These are phyloP conservation scores for Psephotus haematonotus DNA, from an alignment of 2,113 vertebrate species.

Conservation along the genomic window DNA sequence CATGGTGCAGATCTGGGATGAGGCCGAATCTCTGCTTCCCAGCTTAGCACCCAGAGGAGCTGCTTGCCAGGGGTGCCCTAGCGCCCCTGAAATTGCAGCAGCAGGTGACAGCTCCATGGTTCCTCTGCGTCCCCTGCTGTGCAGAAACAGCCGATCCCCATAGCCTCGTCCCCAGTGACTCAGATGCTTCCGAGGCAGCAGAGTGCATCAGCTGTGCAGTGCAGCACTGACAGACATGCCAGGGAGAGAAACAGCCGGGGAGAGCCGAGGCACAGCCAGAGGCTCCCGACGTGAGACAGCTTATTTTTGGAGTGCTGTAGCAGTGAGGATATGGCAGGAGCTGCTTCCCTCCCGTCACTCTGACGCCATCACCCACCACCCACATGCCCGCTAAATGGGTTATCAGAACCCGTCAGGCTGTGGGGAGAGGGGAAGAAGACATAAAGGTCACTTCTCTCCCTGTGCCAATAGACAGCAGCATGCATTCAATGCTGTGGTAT, in stretches of 20 bases:
- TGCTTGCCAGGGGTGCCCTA: not conserved
- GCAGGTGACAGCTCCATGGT: accelerated
- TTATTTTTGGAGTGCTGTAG: slow-evolving; percentile 17
- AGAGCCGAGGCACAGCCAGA: not conserved
- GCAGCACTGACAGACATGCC: not conserved
- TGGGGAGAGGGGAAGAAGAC: not conserved
- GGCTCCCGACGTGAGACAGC: not conserved
- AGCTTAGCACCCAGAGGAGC: not conserved
- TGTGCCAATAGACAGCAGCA: not conserved
- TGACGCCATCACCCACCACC: not conserved
- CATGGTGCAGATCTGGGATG: not conserved
- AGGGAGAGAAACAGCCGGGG: not conserved
- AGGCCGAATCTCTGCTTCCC: not conserved
- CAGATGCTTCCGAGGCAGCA: not conserved
- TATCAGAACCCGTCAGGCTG: slow-evolving; percentile 5
- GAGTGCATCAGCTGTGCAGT: not conserved
- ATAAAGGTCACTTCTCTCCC: not conserved
- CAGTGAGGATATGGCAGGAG: not conserved
- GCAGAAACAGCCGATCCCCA: accelerated
- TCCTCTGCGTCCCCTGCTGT: accelerated
- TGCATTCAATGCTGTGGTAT: not conserved
- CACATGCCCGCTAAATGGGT: not conserved
- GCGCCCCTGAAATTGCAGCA: not conserved
- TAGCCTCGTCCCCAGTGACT: not conserved
- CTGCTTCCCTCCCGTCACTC: not conserved